Base-by-base conservation (phyloP, 2,113 vertebrate genomes). In the Orcinus orca region DNA sequence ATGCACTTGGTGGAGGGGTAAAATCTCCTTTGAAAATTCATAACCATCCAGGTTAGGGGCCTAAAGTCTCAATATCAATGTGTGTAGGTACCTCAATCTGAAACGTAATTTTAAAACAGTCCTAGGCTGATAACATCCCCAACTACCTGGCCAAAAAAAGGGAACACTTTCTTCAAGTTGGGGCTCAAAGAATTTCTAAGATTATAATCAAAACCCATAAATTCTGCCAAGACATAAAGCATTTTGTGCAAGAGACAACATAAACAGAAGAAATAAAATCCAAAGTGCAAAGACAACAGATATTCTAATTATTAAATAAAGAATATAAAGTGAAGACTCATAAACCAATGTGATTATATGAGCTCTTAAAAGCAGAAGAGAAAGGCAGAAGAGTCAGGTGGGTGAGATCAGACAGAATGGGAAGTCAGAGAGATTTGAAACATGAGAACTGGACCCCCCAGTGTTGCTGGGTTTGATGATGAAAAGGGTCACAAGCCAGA, bases 181-280 rank as follows among this genome's bases (percentile, higher is more conserved):
- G 36, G 14, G 14, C 8, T 91, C 74, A 47, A 77, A 76, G 20
- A 76, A 70, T 29, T 55, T 26, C 31, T 58, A 70, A 73, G 65
- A 50, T 86, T 82, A 79, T 67, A 86, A 73, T 73, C 3, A 77
- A 90, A 73, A 83, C 23, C 71, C 6, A 38, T 31, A n/a, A 94
- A 70, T 63, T 60, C 5, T 31, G 71, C 26, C 38, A 67, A 80
- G n/a, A 85, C 15, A 38, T 11, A 11, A 92, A 94, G 41, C 20
- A 41, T 55, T 55, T 53, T 38, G 4, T 77, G 12, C 12, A 68
- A 74, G 26, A 85, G 18, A 44, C 10, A 87, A 90, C 17, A 55
- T 36, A 65, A 91, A 41, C 26, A 90, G 82, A 95, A 60, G 63
- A 65, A 81, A 81, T 14, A 82, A 25, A 88, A 93, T 63, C n/a